phyloP scores from a whole-genome alignment of 2,888 invertebrate species.

The Monochamus alternatus region DNA sequence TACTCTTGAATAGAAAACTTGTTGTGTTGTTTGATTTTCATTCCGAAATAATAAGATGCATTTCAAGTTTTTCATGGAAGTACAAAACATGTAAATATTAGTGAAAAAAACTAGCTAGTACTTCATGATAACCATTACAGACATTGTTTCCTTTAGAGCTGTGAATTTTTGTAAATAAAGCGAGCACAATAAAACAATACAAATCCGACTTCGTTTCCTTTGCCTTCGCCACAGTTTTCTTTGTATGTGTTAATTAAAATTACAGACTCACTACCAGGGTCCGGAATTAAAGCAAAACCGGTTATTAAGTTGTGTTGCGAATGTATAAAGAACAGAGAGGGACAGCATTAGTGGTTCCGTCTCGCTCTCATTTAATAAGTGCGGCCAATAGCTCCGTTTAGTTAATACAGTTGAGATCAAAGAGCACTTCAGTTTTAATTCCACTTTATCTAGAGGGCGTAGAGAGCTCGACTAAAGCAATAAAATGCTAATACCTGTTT shows the following conservation, averaged over 20 bases:
- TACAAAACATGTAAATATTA: conserved; percentile 13
- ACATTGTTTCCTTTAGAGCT: conserved; percentile 66
- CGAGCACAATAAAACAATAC: conserved; percentile 67
- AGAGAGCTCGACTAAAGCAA: conserved; percentile 73
- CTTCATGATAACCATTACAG: conserved; percentile 37
- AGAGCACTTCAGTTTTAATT: conserved; percentile 74
- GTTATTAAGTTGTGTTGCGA: conserved; percentile 63
- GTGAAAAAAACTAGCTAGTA: not conserved
- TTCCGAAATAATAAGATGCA: too few species aligned
- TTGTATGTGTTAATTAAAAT: conserved; percentile 60
- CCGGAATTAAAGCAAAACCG: conserved; percentile 48
- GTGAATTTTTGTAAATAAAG: conserved; percentile 71
- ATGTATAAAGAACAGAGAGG: conserved; percentile 45
- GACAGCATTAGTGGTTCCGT: conserved; percentile 42
- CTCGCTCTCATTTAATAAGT: conserved; percentile 70
- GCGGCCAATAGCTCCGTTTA: conserved; percentile 70
- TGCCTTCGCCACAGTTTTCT: conserved; percentile 34
- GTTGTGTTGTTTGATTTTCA: too few species aligned
- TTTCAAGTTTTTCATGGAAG: conserved; percentile 10
- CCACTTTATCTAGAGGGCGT: conserved; percentile 74
- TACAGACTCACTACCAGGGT: conserved; percentile 15
- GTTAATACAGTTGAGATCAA: conserved; percentile 72
- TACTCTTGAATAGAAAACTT: too few species aligned
- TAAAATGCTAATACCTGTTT: conserved; percentile 83
- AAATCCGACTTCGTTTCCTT: conserved; percentile 49